These are phyloP conservation scores for Ophthalmolycus amberensis DNA, from an alignment of 2,113 vertebrate genomes.

Conservation along the genomic window DNA sequence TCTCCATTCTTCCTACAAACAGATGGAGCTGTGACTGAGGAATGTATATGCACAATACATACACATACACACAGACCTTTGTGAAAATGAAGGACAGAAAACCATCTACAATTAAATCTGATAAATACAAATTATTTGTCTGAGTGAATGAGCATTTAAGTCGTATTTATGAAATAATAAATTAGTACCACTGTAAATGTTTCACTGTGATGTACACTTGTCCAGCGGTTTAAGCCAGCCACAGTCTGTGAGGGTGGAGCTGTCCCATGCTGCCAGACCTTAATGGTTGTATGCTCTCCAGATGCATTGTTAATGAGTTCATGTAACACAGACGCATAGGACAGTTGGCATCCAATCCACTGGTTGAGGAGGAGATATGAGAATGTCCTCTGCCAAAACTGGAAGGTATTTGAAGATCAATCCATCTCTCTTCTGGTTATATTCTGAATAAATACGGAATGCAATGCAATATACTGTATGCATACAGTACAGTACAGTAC, in stretches of 20 bases:
- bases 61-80: neutral
- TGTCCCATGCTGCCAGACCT: slow-evolving; percentile 14
- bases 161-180: neutral
- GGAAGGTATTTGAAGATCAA: neutral
- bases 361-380: neutral
- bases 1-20: slow-evolving; percentile 68
- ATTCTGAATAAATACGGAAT: neutral
- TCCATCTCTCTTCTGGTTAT: neutral
- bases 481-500: neutral
- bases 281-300: slow-evolving; percentile 67
- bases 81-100: slow-evolving; percentile 25
- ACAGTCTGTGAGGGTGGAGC: slow-evolving; percentile 37
- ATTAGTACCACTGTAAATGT: neutral
- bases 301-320: slow-evolving; percentile 61
- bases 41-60: slow-evolving; percentile 49
- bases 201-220: neutral
- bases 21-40: slow-evolving; percentile 65
- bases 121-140: neutral
- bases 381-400: slow-evolving; percentile 6
- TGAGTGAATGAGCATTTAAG: neutral
- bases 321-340: slow-evolving; percentile 23
- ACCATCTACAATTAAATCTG: neutral
- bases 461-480: neutral
- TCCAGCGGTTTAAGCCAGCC: slow-evolving; percentile 8
- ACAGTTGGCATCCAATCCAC: slow-evolving; percentile 9